Base-by-base conservation (phyloP, 2,888 invertebrate genomes). In the Cheilosia vernalis region DNA sequence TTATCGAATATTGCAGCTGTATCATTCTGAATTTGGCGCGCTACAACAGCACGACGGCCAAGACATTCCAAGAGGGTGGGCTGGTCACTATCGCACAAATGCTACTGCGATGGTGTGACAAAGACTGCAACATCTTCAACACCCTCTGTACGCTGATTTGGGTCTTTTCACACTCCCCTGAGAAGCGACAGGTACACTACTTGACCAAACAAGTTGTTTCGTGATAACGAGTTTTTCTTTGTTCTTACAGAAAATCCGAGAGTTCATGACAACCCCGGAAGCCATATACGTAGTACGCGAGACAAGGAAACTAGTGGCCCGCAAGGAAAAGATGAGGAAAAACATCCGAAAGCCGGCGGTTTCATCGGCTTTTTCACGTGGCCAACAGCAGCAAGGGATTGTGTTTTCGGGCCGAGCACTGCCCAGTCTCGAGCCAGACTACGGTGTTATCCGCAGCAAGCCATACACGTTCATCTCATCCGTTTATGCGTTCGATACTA, bases 11-110 rank as follows among this genome's bases (percentile, higher is more conserved):
- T 6, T 92, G 92, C 87, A 91, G 92, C 82, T 90, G 91, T 19
- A 93, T 96, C 53, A 93, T 96, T 40, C 94, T 96, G 53, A 96
- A 95, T 89, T 91, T 96, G 84, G 93, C 94, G 13, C 94, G 95
- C 76, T 95, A 94, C 88, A 92, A 92, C 64, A 91, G 93, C 61
- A 95, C 95, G 0, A 94, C 93, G 10, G 93, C 93, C 0, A 93
- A 93, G 87, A 94, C 94, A 73, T 95, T 95, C 90, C 93, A 93
- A 90, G 93, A 94, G 87, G 92, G 94, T 44, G 93, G 94, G 63
- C 93, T 95, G 21, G 92, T 94, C 30, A 93, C 93, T 1, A 92
- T 95, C 58, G 91, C 96, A 49, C 94, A 94, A 88, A 93, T 95
- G 89, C 93, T 96, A 93, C 91, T 93, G 90, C 93, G 95, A 72